phyloP scores from a whole-genome alignment of 2,888 invertebrate genomes.

The Thera obeliscata region DNA sequence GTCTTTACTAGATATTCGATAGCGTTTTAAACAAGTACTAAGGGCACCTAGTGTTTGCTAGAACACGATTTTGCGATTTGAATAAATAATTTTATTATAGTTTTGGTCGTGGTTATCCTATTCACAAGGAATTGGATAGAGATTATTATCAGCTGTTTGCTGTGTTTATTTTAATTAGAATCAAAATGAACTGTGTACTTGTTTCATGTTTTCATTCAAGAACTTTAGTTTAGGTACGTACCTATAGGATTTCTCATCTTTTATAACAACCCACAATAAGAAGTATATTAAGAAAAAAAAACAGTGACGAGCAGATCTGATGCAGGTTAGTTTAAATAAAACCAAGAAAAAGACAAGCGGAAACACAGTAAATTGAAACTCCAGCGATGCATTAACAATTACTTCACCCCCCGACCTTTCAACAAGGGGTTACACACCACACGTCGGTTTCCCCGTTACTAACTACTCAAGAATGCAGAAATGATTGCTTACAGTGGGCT shows the following conservation, averaged over 20 bases:
- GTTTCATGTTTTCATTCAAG: background rate
- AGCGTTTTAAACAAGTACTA: background rate
- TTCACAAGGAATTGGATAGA: constrained; percentile 2
- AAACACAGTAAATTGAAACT: too few relatives aligned
- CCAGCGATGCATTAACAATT: constrained; percentile 1
- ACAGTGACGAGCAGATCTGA: too few relatives aligned
- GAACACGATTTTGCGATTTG: constrained; percentile 14
- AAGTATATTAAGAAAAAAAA: too few relatives aligned
- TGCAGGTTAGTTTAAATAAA: too few relatives aligned
- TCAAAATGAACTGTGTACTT: background rate
- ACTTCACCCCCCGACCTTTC: constrained; percentile 9
- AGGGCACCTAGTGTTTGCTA: background rate
- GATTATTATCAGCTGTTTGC: constrained; percentile 10
- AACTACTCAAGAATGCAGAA: constrained; percentile 14
- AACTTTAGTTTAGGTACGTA: background rate
- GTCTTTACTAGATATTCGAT: background rate
- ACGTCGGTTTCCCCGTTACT: background rate
- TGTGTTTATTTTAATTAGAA: constrained; percentile 7
- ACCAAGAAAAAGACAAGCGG: too few relatives aligned
- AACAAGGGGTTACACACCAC: constrained; percentile 8
- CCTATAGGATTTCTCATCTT: too few relatives aligned
- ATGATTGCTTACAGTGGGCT: constrained; percentile 12
- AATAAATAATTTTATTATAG: constrained; percentile 7
- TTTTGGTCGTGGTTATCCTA: constrained; percentile 6
- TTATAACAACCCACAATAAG: too few relatives aligned